These are phyloP conservation scores for Holcopasites calliopsidis DNA, from an alignment of 1,140 invertebrate species.

Conservation along the genomic window DNA sequence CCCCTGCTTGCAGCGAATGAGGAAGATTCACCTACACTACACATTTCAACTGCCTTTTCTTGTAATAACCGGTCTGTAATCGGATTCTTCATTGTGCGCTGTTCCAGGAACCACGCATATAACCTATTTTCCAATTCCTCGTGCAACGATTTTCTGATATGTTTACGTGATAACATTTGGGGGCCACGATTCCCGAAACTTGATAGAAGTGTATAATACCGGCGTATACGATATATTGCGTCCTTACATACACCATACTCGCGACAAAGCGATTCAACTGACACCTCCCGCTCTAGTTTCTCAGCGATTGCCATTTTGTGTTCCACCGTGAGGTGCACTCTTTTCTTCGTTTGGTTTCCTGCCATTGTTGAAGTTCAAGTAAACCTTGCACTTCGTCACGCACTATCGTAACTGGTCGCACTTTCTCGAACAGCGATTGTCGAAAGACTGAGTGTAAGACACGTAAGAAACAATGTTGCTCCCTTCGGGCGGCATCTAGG, in stretches of 20 bases:
- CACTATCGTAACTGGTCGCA: too few relatives aligned
- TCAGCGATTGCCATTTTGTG: not conserved
- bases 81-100: too few relatives aligned
- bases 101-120: not conserved
- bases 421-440: too few relatives aligned
- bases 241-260: not conserved
- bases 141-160: not conserved
- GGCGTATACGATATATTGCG: not conserved
- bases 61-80: too few relatives aligned
- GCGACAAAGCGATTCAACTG: not conserved
- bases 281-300: not conserved
- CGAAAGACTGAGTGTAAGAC: too few relatives aligned
- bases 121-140: not conserved
- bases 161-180: too few relatives aligned
- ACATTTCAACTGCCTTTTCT: too few relatives aligned
- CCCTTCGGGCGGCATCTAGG: too few relatives aligned
- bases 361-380: too few relatives aligned
- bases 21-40: too few relatives aligned
- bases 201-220: not conserved
- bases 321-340: not conserved
- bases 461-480: too few relatives aligned
- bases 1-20: not conserved
- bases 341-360: not conserved
- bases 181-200: not conserved
- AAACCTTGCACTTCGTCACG: too few relatives aligned